phyloP scores from a whole-genome alignment of 2,888 invertebrate species.

The Diaprepes abbreviatus region DNA sequence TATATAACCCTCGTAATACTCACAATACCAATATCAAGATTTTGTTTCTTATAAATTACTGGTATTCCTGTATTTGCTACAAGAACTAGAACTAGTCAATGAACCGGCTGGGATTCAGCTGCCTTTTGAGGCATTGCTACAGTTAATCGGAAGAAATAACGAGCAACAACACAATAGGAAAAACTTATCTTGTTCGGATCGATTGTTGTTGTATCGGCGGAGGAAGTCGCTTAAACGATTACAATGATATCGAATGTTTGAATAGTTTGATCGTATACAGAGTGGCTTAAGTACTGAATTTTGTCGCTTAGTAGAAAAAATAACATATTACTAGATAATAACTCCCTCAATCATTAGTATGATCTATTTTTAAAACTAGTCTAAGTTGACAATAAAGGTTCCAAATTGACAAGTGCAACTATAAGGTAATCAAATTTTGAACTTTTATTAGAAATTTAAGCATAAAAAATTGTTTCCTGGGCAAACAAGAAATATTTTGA shows the following conservation, averaged over 20 bases:
- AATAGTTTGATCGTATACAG: background rate
- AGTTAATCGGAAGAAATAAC: constrained; percentile 65
- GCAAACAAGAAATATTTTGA: too few relatives aligned
- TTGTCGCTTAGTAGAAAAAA: too few relatives aligned
- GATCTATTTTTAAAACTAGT: too few relatives aligned
- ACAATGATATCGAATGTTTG: constrained; percentile 10
- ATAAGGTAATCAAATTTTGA: too few relatives aligned
- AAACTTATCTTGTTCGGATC: constrained; percentile 56
- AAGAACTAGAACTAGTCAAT: constrained; percentile 63
- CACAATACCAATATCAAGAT: constrained; percentile 21
- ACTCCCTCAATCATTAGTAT: too few relatives aligned
- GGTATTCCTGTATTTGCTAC: constrained; percentile 62
- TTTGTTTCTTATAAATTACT: constrained; percentile 63
- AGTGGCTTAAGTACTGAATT: too few relatives aligned
- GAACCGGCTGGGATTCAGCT: constrained; percentile 60
- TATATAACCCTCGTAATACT: constrained; percentile 25
- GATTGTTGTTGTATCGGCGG: constrained; percentile 53
- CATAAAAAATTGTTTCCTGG: too few relatives aligned
- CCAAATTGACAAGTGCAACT: too few relatives aligned
- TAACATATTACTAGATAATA: too few relatives aligned
- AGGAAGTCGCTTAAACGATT: constrained; percentile 29
- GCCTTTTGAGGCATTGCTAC: constrained; percentile 62
- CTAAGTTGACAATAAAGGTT: too few relatives aligned
- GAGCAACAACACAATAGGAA: constrained; percentile 58
- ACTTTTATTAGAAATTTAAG: too few relatives aligned